Evolutionary conservation across 2,797 vertebrate genomes (phyloP).

Genomic region (Bradypodion pumilum): DNA sequence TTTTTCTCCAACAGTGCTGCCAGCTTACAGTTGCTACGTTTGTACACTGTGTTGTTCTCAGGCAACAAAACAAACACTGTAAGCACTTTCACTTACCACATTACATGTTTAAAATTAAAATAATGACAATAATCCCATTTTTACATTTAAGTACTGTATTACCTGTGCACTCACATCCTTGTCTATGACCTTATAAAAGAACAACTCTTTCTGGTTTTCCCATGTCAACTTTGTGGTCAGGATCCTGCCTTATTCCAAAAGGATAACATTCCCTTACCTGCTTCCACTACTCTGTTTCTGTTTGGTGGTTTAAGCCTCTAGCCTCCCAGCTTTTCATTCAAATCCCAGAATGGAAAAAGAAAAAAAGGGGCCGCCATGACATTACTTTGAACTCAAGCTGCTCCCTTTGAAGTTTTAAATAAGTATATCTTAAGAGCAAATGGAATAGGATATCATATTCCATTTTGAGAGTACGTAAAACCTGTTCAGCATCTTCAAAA

Average conservation of each 20-base stretch:
- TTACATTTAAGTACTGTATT: too few relatives aligned
- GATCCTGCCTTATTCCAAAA: slow-evolving; percentile 9
- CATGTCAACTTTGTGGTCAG: not conserved
- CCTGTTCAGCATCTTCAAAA: slow-evolving; percentile 31
- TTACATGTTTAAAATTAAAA: not conserved
- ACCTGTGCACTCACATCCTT: not conserved
- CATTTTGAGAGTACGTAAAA: slow-evolving; percentile 23
- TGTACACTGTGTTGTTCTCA: too few relatives aligned
- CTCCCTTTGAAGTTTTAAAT: slow-evolving; percentile 34
- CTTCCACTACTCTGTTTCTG: not conserved
- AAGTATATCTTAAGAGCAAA: slow-evolving; percentile 12
- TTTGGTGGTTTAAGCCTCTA: not conserved
- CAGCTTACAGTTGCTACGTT: too few relatives aligned
- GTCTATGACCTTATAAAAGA: not conserved
- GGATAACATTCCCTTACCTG: not conserved
- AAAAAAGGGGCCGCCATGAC: not conserved
- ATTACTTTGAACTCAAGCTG: slow-evolving; percentile 4
- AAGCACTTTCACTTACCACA: too few relatives aligned
- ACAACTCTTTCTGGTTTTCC: not conserved
- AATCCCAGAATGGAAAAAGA: not conserved
- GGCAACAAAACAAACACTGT: too few relatives aligned
- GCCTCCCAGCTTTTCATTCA: not conserved
- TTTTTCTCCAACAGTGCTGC: too few relatives aligned
- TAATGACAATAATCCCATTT: too few relatives aligned
- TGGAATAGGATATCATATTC: slow-evolving; percentile 9